Percentiles rank a stretch among this genome's conserved stretches.
These are phyloP conservation scores for Mesocricetus auratus DNA, from an alignment of 2,113 vertebrate species.

Conservation along the genomic window DNA sequence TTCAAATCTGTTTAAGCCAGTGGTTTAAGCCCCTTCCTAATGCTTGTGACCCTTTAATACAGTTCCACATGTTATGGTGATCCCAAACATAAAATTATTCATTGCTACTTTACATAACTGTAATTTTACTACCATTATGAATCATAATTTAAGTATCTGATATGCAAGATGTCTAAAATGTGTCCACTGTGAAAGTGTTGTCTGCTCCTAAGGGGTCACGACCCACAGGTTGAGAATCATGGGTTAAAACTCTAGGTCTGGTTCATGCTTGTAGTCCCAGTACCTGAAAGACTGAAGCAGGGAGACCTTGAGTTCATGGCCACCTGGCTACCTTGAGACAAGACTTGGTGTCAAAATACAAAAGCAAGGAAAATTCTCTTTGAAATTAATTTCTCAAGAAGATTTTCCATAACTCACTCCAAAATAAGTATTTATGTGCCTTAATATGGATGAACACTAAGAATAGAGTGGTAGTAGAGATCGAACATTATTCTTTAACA, in stretches of 20 bases:
- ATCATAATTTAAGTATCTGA: too few species aligned
- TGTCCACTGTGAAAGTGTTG: too few species aligned
- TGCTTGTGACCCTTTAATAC: too few species aligned
- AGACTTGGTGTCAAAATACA: not conserved
- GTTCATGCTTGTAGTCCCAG: not conserved
- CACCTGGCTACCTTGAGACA: not conserved
- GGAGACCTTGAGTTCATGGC: not conserved
- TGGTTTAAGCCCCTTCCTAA: too few species aligned
- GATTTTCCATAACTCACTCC: not conserved
- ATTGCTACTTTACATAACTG: too few species aligned
- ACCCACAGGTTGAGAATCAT: too few species aligned
- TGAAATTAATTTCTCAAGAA: not conserved
- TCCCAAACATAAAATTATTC: too few species aligned
- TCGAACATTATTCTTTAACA: slow-evolving; percentile 1
- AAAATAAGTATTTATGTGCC: not conserved
- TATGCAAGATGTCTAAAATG: too few species aligned
- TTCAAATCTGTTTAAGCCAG: not conserved
- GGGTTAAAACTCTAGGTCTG: too few species aligned
- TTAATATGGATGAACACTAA: not conserved
- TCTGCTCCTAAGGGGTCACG: too few species aligned
- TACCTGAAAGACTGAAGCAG: not conserved
- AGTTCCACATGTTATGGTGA: too few species aligned
- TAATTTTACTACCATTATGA: too few species aligned
- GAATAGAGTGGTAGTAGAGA: not conserved
- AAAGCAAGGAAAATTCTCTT: not conserved